A percentile compares a stretch with the other conserved stretches of the same genome.
phyloP scores from a whole-genome alignment of 1,140 invertebrate genomes.

The Formica exsecta region DNA sequence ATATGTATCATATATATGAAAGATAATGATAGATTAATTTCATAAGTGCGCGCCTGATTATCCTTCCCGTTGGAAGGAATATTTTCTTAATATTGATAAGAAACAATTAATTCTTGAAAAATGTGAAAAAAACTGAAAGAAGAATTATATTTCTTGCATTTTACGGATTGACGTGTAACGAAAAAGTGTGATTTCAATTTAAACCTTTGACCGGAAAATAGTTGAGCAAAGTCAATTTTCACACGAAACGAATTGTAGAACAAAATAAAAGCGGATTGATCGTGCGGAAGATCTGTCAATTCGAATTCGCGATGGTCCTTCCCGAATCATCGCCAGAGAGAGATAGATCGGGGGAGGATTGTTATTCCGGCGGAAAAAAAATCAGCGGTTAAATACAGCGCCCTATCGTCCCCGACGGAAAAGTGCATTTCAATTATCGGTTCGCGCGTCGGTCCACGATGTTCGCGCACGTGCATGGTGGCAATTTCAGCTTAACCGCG shows the following conservation, averaged over 20 bases:
- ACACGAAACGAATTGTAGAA: conserved; percentile 22
- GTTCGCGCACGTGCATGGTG: conserved; percentile 47
- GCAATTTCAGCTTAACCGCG: conserved; percentile 73
- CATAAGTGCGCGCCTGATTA: neutral
- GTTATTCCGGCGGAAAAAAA: conserved; percentile 36
- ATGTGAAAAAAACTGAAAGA: neutral
- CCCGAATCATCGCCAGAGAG: neutral
- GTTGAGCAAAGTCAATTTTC: conserved; percentile 38
- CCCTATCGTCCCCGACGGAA: conserved; percentile 55
- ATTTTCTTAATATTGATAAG: neutral
- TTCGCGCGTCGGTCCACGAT: conserved; percentile 43
- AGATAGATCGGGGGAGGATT: neutral
- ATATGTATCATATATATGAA: neutral
- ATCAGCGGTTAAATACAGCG: conserved; percentile 68
- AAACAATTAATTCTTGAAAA: neutral
- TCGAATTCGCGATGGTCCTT: conserved; percentile 35
- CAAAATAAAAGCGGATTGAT: conserved; percentile 46
- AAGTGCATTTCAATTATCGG: conserved; percentile 77
- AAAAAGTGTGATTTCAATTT: conserved; percentile 16
- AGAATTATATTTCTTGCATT: neutral
- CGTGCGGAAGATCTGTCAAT: conserved; percentile 36
- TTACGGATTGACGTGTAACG: neutral
- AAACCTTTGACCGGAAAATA: conserved; percentile 5
- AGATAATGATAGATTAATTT: neutral
- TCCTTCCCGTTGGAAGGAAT: neutral